A percentile compares a stretch with the other conserved stretches of the same genome.
phyloP scores from a whole-genome alignment of 1,140 invertebrate genomes.

The Hypothenemus hampei region DNA sequence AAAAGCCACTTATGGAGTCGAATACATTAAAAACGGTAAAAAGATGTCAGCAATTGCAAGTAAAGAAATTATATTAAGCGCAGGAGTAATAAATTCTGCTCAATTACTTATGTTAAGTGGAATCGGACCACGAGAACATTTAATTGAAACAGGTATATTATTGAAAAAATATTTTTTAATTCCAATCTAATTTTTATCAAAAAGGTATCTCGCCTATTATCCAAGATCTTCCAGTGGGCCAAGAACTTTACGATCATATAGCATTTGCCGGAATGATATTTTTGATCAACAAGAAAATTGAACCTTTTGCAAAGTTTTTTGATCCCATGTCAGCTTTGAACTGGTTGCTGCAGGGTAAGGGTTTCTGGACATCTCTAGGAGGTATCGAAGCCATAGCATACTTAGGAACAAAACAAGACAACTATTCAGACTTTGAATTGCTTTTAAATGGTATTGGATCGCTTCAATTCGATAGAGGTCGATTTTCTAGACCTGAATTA shows the following conservation, averaged over 20 bases:
- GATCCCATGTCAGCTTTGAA: slow-evolving; percentile 5
- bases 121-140: slow-evolving; percentile 51
- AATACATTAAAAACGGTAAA: slow-evolving; percentile 50
- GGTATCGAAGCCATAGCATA: slow-evolving; percentile 52
- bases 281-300: slow-evolving; percentile 4
- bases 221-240: not conserved
- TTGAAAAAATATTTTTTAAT: too few species aligned
- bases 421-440: slow-evolving; percentile 58
- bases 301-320: slow-evolving; percentile 2
- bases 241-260: not conserved
- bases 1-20: slow-evolving; percentile 57
- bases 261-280: not conserved
- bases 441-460: slow-evolving; percentile 52
- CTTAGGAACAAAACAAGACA: slow-evolving; percentile 45
- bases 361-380: slow-evolving; percentile 41
- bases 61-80: slow-evolving; percentile 35
- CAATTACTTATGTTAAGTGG: slow-evolving; percentile 58
- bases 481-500: slow-evolving; percentile 14
- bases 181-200: too few species aligned
- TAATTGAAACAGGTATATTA: slow-evolving; percentile 52
- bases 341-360: slow-evolving; percentile 28
- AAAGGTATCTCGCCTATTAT: too few species aligned
- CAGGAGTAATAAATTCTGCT: slow-evolving; percentile 49
- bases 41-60: slow-evolving; percentile 32
- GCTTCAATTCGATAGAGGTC: slow-evolving; percentile 43